A percentile compares a stretch with the other conserved stretches of the same genome.
Conservation (phyloP, 2,797 vertebrate genomes). For the Galagoides demidoff region DNA sequence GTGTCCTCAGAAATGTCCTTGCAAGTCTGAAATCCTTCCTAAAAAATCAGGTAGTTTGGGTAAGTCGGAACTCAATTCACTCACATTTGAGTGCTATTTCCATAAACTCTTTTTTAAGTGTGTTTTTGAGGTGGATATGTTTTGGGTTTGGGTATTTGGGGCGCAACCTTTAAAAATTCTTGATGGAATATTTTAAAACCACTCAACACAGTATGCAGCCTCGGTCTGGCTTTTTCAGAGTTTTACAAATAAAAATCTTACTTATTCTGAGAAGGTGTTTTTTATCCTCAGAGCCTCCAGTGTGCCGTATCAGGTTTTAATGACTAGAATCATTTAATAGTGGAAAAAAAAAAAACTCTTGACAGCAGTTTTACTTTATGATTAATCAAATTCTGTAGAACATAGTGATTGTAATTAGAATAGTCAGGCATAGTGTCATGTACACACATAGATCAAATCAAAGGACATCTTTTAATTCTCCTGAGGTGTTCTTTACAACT, state of each 20-base stretch:
- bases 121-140: accelerated
- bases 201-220: background rate
- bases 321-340: background rate
- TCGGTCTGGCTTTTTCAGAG: background rate
- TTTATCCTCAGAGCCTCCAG: background rate
- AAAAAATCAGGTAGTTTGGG: background rate
- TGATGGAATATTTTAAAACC: background rate
- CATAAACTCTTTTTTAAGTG: background rate
- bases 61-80: background rate
- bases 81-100: background rate
- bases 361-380: background rate
- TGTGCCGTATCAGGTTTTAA: background rate
- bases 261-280: background rate
- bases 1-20: background rate
- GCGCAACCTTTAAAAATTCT: background rate
- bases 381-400: constrained; percentile 30
- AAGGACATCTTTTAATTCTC: constrained; percentile 41
- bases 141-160: background rate
- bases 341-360: background rate
- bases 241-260: background rate
- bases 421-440: background rate
- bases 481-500: constrained; percentile 34
- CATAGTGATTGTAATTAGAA: constrained; percentile 49
- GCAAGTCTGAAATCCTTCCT: background rate
- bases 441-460: background rate